These are phyloP conservation scores for Dicranocentrus wangi DNA, from an alignment of 2,888 invertebrate species.

Conservation along the genomic window DNA sequence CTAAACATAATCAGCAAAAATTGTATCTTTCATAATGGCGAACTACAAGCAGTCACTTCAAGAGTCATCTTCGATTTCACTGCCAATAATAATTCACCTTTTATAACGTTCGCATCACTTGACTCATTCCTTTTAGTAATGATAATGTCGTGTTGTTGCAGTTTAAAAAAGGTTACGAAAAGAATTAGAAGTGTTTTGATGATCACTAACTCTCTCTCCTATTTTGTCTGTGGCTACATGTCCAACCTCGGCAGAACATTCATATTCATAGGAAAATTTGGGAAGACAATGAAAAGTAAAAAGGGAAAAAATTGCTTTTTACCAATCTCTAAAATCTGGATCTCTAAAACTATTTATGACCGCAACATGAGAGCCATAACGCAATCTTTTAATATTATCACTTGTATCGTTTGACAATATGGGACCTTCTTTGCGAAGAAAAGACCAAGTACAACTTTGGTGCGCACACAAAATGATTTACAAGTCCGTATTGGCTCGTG, in stretches of 20 bases:
- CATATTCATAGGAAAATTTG: background rate
- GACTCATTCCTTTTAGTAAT: conserved; percentile 5
- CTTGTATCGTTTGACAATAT: background rate
- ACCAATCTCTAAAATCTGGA: conserved; percentile 44
- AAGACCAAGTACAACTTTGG: conserved; percentile 10
- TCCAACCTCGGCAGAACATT: too few species aligned
- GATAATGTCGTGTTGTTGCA: background rate
- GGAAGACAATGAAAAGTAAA: conserved; percentile 12
- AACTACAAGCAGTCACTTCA: background rate
- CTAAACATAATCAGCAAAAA: conserved; percentile 36
- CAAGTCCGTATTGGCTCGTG: conserved; percentile 9
- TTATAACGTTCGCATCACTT: conserved; percentile 19
- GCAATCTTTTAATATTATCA: background rate
- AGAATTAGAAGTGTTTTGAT: background rate
- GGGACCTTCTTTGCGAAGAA: background rate
- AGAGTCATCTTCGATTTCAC: conserved; percentile 46
- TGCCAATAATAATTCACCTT: conserved; percentile 42
- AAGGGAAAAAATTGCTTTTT: conserved; percentile 40
- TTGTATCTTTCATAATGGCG: conserved; percentile 35
- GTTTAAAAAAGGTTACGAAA: conserved; percentile 42
- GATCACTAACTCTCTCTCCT: conserved; percentile 44
- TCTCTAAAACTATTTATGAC: conserved; percentile 41
- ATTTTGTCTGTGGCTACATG: conserved; percentile 39
- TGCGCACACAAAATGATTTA: conserved; percentile 8
- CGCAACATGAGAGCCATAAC: conserved; percentile 33